Evolutionary conservation across 2,797 vertebrate genomes (phyloP), one percentile per base, ranked within the genome.

Genomic region (Sibirionetta formosa): DNA sequence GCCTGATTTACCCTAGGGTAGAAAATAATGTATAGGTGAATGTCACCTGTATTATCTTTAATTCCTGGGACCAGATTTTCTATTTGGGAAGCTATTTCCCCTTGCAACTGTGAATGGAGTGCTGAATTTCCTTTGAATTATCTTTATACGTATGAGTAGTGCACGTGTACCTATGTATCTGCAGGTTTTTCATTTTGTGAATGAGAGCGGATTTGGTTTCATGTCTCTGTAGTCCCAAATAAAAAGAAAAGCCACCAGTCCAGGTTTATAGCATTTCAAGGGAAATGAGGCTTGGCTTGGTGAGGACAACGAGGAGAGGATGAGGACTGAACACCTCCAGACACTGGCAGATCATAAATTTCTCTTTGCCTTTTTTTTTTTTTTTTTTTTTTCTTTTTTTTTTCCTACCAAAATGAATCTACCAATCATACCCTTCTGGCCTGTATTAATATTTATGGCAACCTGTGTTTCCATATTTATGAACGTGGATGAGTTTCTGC

Each of bases 251-350:
- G 23, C 26, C 70, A 61, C 35, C 40, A 60, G 40, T 24, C 26
- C 7, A 6, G 31, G 17, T 44, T 46, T 24, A 11, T 11, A 87
- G 9, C 36, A 10, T 36, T 54, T 36, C n/a, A 8, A 11, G 24
- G 35, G 66, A 66, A 50, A 82, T 4, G 11, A 73, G 19, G 20
- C 36, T 71, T 0, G 19, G 20, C 36, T 71, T 0, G 0, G 53
- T 46, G 33, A 86, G 18, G 46, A 56, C 50, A 76, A n/a, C 7
- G 40, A 66, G 22, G 89, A 92, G n/a, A 15, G 18, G 29, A 35
- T 36, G 80, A 84, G 12, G 48, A 11, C 71, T 93, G 77, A 53
- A 40, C 27, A 29, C 53, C 64, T 65, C 44, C 35, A 77, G 42
- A 38, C 0, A 0, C 4, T 44, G 29, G 19, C 53, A 85, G 14